Evolutionary conservation across 2,113 vertebrate species (phyloP).

Genomic region (Microcebus lehilahytsara): DNA sequence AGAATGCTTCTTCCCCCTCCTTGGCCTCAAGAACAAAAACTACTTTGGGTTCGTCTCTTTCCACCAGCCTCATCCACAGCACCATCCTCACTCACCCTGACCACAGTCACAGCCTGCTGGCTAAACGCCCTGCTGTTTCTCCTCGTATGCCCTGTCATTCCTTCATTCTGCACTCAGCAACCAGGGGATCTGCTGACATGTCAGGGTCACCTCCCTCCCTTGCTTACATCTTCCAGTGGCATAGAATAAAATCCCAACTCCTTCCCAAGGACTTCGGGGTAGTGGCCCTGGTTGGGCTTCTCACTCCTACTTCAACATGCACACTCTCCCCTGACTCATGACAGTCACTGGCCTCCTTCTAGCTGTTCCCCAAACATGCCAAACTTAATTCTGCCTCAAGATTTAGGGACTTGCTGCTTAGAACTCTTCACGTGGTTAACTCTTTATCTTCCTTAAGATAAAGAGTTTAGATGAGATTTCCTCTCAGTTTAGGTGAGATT

Average conservation of each 20-base stretch:
- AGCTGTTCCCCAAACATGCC: neutral
- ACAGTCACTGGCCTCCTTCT: neutral
- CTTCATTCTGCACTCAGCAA: neutral
- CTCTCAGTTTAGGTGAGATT: neutral
- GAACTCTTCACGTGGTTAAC: neutral
- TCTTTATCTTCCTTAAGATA: neutral
- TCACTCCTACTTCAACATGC: neutral
- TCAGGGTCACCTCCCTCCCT: neutral
- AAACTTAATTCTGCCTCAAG: neutral
- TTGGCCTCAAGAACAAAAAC: neutral
- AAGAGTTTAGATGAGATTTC: neutral
- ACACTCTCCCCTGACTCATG: accelerated
- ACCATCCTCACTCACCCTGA: neutral
- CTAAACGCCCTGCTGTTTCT: neutral
- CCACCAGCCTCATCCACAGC: accelerated
- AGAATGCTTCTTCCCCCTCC: neutral
- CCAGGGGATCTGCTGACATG: neutral
- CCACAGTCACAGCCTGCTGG: neutral
- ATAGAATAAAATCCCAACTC: neutral
- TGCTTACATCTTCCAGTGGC: no score
- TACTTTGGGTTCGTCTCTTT: neutral
- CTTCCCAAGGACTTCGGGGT: neutral
- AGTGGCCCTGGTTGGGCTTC: neutral
- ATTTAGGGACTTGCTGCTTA: neutral
- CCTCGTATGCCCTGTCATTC: accelerated